Evolutionary conservation across 2,888 invertebrate species (phyloP).

Genomic region (Dryadula phaetusa): DNA sequence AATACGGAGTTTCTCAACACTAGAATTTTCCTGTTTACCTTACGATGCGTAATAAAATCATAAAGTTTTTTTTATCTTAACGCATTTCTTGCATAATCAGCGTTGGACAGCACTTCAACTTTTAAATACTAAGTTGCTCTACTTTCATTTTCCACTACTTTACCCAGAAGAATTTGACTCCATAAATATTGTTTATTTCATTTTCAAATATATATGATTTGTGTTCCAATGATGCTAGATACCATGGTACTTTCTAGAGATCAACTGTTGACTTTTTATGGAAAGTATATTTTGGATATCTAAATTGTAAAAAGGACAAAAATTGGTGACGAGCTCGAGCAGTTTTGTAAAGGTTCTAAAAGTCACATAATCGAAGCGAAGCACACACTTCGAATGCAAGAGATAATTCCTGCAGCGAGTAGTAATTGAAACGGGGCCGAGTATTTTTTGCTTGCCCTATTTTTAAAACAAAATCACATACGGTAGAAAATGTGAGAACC

Average conservation of each 20-base stretch:
- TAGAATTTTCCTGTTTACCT: too few species aligned
- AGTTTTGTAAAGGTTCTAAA: neutral
- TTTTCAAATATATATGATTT: neutral
- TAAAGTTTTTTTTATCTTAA: too few species aligned
- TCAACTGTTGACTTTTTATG: neutral
- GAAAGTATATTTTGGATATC: neutral
- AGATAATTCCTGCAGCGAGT: constrained; percentile 18
- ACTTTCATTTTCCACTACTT: too few species aligned
- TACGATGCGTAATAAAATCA: too few species aligned
- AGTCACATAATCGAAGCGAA: constrained; percentile 18
- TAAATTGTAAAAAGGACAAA: constrained; percentile 2
- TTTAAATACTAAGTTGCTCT: too few species aligned
- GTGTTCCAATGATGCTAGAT: too few species aligned
- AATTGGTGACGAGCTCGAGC: neutral
- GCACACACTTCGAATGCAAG: constrained; percentile 1
- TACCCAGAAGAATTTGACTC: neutral
- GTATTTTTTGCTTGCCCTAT: constrained; percentile 19
- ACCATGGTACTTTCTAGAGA: neutral
- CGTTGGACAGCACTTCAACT: too few species aligned
- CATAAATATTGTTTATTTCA: neutral
- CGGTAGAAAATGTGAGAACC: constrained; percentile 9
- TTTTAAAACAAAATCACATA: constrained; percentile 26
- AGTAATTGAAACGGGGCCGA: constrained; percentile 20
- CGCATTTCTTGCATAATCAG: too few species aligned
- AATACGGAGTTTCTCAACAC: too few species aligned